Conservation (phyloP, 2,888 invertebrate genomes). For the Agrypnus murinus region DNA sequence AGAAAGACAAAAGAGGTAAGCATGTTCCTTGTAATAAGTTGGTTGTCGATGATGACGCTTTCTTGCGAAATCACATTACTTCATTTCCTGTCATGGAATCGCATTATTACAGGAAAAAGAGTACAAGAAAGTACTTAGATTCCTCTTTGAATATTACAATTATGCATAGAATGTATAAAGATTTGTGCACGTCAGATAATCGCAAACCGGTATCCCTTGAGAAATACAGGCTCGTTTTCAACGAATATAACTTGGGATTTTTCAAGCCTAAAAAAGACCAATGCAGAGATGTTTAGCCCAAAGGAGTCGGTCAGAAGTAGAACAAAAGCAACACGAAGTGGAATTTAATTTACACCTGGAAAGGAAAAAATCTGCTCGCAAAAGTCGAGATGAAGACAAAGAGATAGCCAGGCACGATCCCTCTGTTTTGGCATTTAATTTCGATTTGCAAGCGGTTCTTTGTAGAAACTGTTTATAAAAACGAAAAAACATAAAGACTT, state of each 20-base stretch:
- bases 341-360: too few species aligned
- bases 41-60: too few species aligned
- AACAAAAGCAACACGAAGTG: too few species aligned
- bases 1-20: too few species aligned
- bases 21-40: too few species aligned
- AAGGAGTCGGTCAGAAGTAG: slow-evolving; percentile 42
- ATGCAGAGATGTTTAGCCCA: slow-evolving; percentile 57
- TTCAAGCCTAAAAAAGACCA: slow-evolving; percentile 59
- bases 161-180: slow-evolving; percentile 56
- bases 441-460: slow-evolving; percentile 61
- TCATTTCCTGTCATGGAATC: too few species aligned
- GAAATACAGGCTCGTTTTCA: slow-evolving; percentile 52
- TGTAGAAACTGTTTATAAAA: too few species aligned
- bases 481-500: too few species aligned
- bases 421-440: too few species aligned
- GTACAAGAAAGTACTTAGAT: too few species aligned
- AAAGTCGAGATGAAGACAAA: slow-evolving; percentile 57
- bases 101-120: too few species aligned
- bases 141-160: slow-evolving; percentile 52
- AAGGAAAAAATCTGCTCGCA: slow-evolving; percentile 53
- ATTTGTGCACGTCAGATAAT: slow-evolving; percentile 45
- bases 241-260: slow-evolving; percentile 57
- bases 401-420: slow-evolving; percentile 47
- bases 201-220: slow-evolving; percentile 46
- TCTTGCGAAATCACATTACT: too few species aligned